These are phyloP conservation scores for Meandrina meandrites DNA, from an alignment of 92 coral and sea anemone species.

Conservation along the genomic window DNA sequence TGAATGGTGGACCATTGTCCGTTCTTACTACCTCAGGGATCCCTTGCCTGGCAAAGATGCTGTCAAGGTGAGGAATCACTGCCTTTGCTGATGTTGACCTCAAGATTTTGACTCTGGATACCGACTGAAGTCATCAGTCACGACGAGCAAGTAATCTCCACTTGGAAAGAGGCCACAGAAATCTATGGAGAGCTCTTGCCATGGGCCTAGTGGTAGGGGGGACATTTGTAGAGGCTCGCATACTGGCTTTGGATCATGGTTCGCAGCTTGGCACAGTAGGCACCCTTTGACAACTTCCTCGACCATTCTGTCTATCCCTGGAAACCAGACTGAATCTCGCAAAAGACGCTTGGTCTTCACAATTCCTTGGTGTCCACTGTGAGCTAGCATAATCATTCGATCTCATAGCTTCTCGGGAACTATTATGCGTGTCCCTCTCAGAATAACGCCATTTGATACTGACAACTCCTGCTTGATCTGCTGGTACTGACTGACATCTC, in stretches of 20 bases:
- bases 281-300: slow-evolving; percentile 15
- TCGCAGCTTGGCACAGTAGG: slow-evolving; percentile 25
- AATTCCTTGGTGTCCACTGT: slow-evolving; percentile 43
- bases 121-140: slow-evolving; percentile 39
- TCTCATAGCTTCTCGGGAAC: slow-evolving; percentile 33
- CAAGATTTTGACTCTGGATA: slow-evolving; percentile 39
- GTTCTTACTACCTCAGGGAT: slow-evolving; percentile 37
- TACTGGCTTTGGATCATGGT: slow-evolving; percentile 23
- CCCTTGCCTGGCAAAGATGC: slow-evolving; percentile 44
- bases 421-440: slow-evolving; percentile 40
- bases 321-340: slow-evolving; percentile 40
- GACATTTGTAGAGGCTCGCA: slow-evolving; percentile 45
- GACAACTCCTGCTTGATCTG: slow-evolving; percentile 41
- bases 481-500: slow-evolving; percentile 18
- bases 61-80: slow-evolving; percentile 39
- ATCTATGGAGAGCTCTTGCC: slow-evolving; percentile 49
- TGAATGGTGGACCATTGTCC: slow-evolving; percentile 66
- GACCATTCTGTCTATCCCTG: slow-evolving; percentile 23
- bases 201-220: slow-evolving; percentile 49
- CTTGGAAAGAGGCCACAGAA: slow-evolving; percentile 36
- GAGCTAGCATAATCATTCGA: slow-evolving; percentile 23
- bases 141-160: slow-evolving; percentile 48
- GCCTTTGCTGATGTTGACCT: slow-evolving; percentile 42
- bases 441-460: slow-evolving; percentile 30
- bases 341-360: slow-evolving; percentile 38